Conservation (phyloP, 2,888 invertebrate species). For the Rhaphigaster nebulosa region DNA sequence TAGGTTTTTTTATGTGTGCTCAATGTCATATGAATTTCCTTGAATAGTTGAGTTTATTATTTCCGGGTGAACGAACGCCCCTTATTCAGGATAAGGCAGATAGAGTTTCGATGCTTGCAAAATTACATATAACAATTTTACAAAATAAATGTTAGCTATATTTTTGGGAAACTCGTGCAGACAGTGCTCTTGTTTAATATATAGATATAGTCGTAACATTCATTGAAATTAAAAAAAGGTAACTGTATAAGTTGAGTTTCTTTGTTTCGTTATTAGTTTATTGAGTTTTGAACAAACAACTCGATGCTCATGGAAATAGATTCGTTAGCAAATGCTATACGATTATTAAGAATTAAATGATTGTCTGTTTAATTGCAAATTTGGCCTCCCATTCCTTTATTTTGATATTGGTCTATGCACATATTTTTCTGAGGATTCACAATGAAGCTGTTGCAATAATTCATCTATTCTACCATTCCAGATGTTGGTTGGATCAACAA, state of each 20-base stretch:
- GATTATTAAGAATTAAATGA: too few species aligned
- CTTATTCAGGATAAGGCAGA: background rate
- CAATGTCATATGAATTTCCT: background rate
- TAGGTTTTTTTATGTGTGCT: background rate
- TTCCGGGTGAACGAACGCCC: background rate
- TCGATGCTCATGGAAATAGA: too few species aligned
- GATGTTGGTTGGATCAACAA: conserved; percentile 77
- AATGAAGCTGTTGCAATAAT: background rate
- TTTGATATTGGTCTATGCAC: too few species aligned
- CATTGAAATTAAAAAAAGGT: background rate
- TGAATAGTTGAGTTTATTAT: background rate
- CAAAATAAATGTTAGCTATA: background rate
- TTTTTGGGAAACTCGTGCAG: background rate
- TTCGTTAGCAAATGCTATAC: too few species aligned
- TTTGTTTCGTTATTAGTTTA: background rate
- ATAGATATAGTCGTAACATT: background rate
- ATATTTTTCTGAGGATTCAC: too few species aligned
- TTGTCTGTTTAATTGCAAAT: too few species aligned
- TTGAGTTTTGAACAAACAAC: too few species aligned
- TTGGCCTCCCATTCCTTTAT: too few species aligned
- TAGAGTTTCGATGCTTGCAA: background rate
- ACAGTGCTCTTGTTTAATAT: background rate
- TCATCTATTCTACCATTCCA: background rate
- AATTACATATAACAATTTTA: background rate
- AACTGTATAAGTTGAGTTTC: background rate